Evolutionary conservation across 2,888 invertebrate species (phyloP), one percentile per base, ranked within the genome.

Genomic region (Campoplex nolae): DNA sequence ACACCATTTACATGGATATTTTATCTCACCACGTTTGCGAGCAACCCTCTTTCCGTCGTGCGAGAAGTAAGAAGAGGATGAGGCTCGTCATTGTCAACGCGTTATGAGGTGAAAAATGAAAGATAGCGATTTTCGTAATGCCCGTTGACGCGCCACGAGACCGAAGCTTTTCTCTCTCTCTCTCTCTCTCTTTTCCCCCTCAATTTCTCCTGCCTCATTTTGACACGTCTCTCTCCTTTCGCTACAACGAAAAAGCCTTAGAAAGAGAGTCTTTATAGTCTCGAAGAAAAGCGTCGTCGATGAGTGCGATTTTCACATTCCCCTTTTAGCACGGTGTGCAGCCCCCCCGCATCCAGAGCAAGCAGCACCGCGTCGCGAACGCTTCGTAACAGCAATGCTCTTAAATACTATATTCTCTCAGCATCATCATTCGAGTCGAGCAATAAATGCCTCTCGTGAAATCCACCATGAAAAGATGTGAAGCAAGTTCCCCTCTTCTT

Each of bases 71-170:
- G 67, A 54, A 71, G 74, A 62, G 87, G 71, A 48, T 51, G 62
- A 77, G 83, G 74, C 23, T 23, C 89, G 89, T 91, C 92, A 93
- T 93, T 93, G 92, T 93, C 91, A 90, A 89, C 89, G 89, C 89
- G 92, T 93, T 93, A 93, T 93, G 93, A 93, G 91, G 92, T 92
- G 93, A 93, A 93, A 93, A 93, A 93, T 93, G 92, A 91, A 92
- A 93, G 92, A 93, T 92, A 92, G 92, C 92, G 91, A 92, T 93
- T 92, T 93, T 91, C 89, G 86, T 83, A 81, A 84, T 88, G 89
- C 85, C 74, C 81, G 87, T 86, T 82, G 88, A 83, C 84, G 84
- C 82, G 84, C 82, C 71, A 73, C 78, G 74, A 70, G 81, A 74
- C 54, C 28, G 48, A 32, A 48, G 51, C 23, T 32, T 74, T 76